Evolutionary conservation across 2,113 vertebrate genomes (phyloP).

Genomic region (Gracilinanus agilis): DNA sequence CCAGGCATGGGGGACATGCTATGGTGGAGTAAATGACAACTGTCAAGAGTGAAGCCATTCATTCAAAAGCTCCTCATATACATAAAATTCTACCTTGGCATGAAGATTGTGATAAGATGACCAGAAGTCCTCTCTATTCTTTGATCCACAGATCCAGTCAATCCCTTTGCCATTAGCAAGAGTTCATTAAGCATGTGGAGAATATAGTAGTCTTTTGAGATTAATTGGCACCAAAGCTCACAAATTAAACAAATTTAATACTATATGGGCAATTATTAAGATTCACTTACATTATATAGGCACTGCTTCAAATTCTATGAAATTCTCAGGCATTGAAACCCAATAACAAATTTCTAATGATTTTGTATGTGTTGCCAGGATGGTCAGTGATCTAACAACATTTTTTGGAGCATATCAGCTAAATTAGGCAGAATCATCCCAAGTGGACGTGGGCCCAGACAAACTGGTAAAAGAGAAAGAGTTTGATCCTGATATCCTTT

Average conservation of each 20-base stretch:
- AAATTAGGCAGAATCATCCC: neutral
- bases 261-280: neutral
- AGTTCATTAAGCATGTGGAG: neutral
- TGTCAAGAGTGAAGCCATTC: neutral
- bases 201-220: neutral
- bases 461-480: neutral
- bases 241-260: neutral
- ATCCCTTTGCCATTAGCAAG: neutral
- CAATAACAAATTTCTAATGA: neutral
- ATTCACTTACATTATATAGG: neutral
- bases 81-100: neutral
- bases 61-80: neutral
- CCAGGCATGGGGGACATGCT: too few relatives aligned
- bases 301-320: neutral
- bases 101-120: neutral
- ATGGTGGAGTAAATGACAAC: neutral
- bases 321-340: neutral
- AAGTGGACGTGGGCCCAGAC: neutral
- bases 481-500: neutral
- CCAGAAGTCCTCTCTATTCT: neutral
- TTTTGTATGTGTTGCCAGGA: neutral
- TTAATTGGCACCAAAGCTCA: neutral
- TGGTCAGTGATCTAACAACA: neutral
- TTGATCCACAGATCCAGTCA: neutral
- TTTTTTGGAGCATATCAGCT: neutral